Conservation (phyloP, 2,113 vertebrate species). For the Donacobius atricapilla region DNA sequence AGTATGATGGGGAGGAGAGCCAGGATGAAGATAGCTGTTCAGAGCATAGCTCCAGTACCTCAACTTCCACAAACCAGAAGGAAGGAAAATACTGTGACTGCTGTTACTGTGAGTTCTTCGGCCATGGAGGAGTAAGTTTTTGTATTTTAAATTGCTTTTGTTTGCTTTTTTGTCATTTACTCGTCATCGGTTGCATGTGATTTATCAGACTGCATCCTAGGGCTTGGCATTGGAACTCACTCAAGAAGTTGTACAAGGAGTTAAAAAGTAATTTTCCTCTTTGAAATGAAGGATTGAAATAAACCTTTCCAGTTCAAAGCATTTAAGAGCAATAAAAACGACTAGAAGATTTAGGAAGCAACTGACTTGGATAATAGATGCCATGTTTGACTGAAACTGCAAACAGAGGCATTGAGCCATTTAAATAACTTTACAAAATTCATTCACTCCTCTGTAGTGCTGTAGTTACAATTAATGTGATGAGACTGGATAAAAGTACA, state of each 20-base stretch:
- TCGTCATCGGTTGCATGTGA: not conserved
- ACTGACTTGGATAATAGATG: not conserved
- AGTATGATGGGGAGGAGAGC: constrained; percentile 93
- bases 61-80: constrained; percentile 98
- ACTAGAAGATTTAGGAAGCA: not conserved
- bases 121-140: constrained; percentile 93
- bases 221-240: not conserved
- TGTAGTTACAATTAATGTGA: not conserved
- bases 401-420: not conserved
- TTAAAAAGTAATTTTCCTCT: not conserved
- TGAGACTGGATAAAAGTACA: not conserved
- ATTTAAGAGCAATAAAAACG: not conserved
- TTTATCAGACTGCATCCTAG: not conserved
- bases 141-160: not conserved
- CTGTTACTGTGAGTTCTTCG: constrained; percentile 99
- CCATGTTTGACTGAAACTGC: not conserved
- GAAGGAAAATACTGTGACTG: constrained; percentile 99
- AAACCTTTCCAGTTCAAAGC: not conserved
- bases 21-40: constrained; percentile 98
- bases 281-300: not conserved
- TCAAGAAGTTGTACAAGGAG: not conserved
- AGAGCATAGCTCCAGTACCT: constrained; percentile 97
- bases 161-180: not conserved
- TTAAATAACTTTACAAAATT: not conserved
- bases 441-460: not conserved